Conservation (phyloP, 2,797 vertebrate species). For the Phataginus tricuspis region DNA sequence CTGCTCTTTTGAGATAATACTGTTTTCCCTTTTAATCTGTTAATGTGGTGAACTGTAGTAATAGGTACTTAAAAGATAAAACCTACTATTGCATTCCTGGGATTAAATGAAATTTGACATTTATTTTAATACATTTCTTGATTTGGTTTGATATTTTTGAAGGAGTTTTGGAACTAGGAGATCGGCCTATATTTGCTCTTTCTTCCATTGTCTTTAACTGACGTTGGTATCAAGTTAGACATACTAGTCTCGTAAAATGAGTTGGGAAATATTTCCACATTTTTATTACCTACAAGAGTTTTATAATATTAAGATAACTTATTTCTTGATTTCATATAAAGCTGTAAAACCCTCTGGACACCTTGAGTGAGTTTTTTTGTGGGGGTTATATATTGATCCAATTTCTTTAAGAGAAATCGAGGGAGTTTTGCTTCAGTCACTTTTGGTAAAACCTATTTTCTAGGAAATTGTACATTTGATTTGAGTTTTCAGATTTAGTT, state of each 20-base stretch:
- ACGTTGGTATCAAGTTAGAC: not conserved
- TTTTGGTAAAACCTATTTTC: not conserved
- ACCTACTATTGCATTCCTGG: not conserved
- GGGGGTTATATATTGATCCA: not conserved
- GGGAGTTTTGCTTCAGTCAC: not conserved
- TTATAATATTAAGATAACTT: not conserved
- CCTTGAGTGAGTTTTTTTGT: not conserved
- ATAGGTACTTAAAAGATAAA: slow-evolving; percentile 21
- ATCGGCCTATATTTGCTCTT: not conserved
- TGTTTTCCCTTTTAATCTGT: slow-evolving; percentile 32
- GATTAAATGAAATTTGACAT: not conserved
- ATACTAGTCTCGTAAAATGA: not conserved
- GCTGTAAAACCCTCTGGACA: not conserved
- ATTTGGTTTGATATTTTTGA: slow-evolving; percentile 30
- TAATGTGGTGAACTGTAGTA: not conserved
- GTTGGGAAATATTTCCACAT: not conserved
- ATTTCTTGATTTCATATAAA: not conserved
- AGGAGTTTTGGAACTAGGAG: not conserved
- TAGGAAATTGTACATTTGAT: not conserved
- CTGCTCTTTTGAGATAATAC: not conserved
- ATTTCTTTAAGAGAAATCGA: slow-evolving; percentile 24
- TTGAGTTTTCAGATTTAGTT: not conserved
- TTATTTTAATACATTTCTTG: slow-evolving; percentile 23
- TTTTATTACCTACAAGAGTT: not conserved
- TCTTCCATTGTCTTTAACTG: not conserved